Evolutionary conservation across 2,113 vertebrate species (phyloP).

Genomic region (Lepus americanus): DNA sequence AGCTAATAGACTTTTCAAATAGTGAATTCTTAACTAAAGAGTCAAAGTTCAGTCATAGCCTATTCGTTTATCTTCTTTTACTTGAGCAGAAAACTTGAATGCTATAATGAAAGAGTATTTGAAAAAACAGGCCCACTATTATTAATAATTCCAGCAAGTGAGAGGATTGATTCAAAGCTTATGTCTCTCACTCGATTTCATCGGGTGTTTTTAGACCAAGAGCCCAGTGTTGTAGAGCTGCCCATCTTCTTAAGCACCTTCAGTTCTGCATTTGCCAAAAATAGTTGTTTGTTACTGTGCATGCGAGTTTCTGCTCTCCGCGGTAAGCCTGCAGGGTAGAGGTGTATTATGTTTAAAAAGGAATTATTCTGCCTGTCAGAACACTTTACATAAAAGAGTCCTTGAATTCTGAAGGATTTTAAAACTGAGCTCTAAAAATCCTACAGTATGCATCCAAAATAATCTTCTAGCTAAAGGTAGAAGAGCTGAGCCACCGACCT

Average conservation of each 20-base stretch:
- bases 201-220: background rate
- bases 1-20: conserved; percentile 42
- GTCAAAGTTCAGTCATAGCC: conserved; percentile 54
- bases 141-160: conserved; percentile 43
- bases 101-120: background rate
- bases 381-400: conserved; percentile 76
- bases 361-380: conserved; percentile 36
- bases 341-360: conserved; percentile 71
- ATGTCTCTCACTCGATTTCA: background rate
- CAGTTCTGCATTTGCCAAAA: conserved; percentile 42
- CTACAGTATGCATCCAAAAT: conserved; percentile 81
- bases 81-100: conserved; percentile 41
- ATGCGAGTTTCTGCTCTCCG: conserved; percentile 57
- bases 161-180: background rate
- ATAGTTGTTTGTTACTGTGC: conserved; percentile 37
- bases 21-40: conserved; percentile 52
- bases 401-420: conserved; percentile 85
- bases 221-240: background rate
- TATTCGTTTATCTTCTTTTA: conserved; percentile 43
- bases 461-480: conserved; percentile 85
- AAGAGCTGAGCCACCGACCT: conserved; percentile 82
- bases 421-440: conserved; percentile 84
- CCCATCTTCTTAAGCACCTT: conserved; percentile 42
- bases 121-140: conserved; percentile 59
- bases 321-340: conserved; percentile 44